These are phyloP conservation scores for Brachypterus glaber DNA, from an alignment of 2,888 invertebrate genomes.

Conservation along the genomic window DNA sequence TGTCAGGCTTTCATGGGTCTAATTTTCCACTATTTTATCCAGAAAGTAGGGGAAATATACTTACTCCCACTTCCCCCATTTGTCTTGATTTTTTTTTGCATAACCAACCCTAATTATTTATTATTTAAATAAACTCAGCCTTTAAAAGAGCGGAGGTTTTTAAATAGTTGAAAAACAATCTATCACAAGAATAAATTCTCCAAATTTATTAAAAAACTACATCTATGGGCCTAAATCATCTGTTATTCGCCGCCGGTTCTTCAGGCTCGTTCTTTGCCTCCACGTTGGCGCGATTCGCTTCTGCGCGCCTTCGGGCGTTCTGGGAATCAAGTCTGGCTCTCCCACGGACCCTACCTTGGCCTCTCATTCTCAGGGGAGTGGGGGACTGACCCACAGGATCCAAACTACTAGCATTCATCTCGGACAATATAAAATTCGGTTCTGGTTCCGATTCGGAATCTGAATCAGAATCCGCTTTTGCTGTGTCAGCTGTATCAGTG, in stretches of 20 bases:
- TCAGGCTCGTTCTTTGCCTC: constrained; percentile 16
- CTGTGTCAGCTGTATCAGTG: constrained; percentile 7
- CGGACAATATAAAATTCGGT: constrained; percentile 4
- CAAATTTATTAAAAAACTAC: constrained; percentile 9
- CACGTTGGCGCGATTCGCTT: constrained; percentile 30
- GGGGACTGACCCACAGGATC: constrained; percentile 6
- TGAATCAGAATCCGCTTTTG: background rate
- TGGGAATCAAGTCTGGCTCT: constrained; percentile 35
- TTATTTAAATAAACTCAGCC: background rate
- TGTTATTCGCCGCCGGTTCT: constrained; percentile 10
- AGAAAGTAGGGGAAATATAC: too few species aligned
- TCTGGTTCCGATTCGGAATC: background rate
- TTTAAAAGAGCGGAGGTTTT: constrained; percentile 2
- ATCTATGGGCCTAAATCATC: constrained; percentile 16
- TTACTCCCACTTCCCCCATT: too few species aligned
- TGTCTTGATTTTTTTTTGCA: too few species aligned
- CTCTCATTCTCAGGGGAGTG: constrained; percentile 2
- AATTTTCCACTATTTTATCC: too few species aligned
- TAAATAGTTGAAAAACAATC: constrained; percentile 9
- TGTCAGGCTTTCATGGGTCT: too few species aligned
- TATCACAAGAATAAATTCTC: constrained; percentile 14
- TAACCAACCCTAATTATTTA: too few species aligned
- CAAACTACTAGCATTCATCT: constrained; percentile 5
- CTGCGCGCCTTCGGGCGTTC: constrained; percentile 34
- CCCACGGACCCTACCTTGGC: constrained; percentile 27